These are phyloP conservation scores for Dipodomys merriami DNA, from an alignment of 2,113 vertebrate species.

Conservation along the genomic window DNA sequence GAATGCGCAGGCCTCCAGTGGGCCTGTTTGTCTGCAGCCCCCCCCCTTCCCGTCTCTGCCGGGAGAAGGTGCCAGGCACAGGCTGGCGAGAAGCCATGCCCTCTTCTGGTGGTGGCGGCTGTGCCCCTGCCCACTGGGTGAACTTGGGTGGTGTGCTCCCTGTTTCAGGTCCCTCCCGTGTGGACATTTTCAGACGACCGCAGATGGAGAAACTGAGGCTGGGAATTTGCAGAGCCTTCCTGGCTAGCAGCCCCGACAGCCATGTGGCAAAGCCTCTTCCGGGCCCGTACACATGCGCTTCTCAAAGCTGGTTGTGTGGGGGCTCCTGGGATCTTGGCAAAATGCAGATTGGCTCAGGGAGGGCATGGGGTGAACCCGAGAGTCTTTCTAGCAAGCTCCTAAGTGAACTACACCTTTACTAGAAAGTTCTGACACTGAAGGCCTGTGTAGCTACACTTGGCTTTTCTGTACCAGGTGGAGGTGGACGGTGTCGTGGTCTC, in stretches of 20 bases:
- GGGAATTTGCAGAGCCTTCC: not conserved
- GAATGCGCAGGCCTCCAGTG: not conserved
- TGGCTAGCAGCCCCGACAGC: too few species aligned
- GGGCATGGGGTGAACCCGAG: not conserved
- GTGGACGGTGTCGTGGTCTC: not conserved
- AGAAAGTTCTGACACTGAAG: not conserved
- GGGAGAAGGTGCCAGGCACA: not conserved
- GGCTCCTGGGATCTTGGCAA: accelerated
- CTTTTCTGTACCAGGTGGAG: not conserved
- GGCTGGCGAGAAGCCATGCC: accelerated
- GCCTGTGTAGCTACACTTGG: not conserved
- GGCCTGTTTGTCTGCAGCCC: accelerated
- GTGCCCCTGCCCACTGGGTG: accelerated
- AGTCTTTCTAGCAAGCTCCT: not conserved
- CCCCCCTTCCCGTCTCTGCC: too few species aligned
- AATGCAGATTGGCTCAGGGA: too few species aligned
- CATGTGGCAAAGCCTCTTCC: not conserved
- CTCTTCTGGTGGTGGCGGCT: too few species aligned
- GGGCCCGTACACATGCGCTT: not conserved
- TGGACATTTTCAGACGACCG: too few species aligned
- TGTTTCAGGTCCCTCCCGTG: not conserved
- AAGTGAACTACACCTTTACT: not conserved
- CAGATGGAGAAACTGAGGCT: not conserved
- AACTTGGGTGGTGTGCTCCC: accelerated
- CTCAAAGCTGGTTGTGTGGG: not conserved